Evolutionary conservation across 2,113 vertebrate genomes (phyloP), one percentile per base, ranked within the genome.

Genomic region (Prochilodus magdalenae): DNA sequence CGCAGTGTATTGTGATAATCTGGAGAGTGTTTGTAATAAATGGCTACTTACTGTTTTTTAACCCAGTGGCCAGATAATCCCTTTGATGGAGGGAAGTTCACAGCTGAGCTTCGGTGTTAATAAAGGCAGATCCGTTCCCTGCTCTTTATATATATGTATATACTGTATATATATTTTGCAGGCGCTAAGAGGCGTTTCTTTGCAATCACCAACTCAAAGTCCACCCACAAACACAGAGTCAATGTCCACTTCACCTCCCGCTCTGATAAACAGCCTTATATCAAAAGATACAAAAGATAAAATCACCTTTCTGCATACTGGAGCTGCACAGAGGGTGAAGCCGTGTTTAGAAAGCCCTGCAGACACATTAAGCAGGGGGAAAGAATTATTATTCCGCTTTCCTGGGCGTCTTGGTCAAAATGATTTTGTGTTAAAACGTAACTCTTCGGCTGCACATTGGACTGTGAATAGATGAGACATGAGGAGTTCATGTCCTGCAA

Each of bases 111-210:
- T 57, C 81, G 67, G 47, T 82, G 51, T 74, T 60, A 27, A 67
- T 73, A 85, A 87, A 73, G 84, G 81, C 49, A 44, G 78, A 82
- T 79, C 69, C 73, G 82, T 87, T 62, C 75, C 78, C 81, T 33
- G 20, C 77, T 67, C 79, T 82, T 85, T 81, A 86, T 91, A 91
- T 93, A 92, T 92, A 90, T 73, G 59, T 75, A n/a, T n/a, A n/a
- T n/a, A n/a, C n/a, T n/a, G n/a, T n/a, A 63, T 79, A 87, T 82
- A 90, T 89, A 77, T 74, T 78, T 59, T 71, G 22, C 90, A 90
- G 83, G 88, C 85, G 77, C 73, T 60, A 18, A 88, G 91, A 93
- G 93, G 94, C 91, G 93, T 93, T 90, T 44, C 92, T 92, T 70
- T 85, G 80, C 74, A 29, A 82, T 69, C 79, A 80, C 13, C 75